phyloP scores from a whole-genome alignment of 2,797 vertebrate genomes.

The Pseudocheirus occidentalis region DNA sequence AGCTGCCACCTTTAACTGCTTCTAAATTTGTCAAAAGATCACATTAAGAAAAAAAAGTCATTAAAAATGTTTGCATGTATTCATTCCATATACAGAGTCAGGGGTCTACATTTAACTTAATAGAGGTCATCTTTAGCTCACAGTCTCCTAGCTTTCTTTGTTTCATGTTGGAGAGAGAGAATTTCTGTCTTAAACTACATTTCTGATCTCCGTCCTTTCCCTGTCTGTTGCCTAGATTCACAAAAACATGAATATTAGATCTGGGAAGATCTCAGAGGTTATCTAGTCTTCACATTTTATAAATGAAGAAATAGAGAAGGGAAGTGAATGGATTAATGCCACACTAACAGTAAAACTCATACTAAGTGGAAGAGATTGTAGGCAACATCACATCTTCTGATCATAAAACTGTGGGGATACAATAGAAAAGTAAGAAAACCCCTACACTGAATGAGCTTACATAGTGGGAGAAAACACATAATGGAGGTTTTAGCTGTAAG shows the following conservation, averaged over 20 bases:
- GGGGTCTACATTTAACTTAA: conserved; percentile 34
- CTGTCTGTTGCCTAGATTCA: neutral
- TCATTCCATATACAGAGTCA: conserved; percentile 18
- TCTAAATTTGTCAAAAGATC: conserved; percentile 15
- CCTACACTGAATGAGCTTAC: neutral
- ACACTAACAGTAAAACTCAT: conserved; percentile 29
- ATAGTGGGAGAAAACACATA: neutral
- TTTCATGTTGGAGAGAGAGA: conserved; percentile 16
- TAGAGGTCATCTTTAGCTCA: conserved; percentile 50
- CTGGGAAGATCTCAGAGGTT: neutral
- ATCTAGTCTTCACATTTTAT: neutral
- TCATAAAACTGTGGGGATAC: neutral
- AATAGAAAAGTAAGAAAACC: neutral
- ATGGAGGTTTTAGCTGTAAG: neutral
- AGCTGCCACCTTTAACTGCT: conserved; percentile 5
- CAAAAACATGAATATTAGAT: neutral
- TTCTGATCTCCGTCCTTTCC: neutral
- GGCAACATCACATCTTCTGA: neutral
- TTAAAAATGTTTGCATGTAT: conserved; percentile 20
- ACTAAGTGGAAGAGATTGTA: neutral
- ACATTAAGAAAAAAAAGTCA: conserved; percentile 15
- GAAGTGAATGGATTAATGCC: conserved; percentile 6
- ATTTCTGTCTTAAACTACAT: neutral
- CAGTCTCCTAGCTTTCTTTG: conserved; percentile 8
- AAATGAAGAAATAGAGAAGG: conserved; percentile 14